Base-by-base conservation (phyloP, 1,140 invertebrate genomes). In the Lethrus apterus region DNA sequence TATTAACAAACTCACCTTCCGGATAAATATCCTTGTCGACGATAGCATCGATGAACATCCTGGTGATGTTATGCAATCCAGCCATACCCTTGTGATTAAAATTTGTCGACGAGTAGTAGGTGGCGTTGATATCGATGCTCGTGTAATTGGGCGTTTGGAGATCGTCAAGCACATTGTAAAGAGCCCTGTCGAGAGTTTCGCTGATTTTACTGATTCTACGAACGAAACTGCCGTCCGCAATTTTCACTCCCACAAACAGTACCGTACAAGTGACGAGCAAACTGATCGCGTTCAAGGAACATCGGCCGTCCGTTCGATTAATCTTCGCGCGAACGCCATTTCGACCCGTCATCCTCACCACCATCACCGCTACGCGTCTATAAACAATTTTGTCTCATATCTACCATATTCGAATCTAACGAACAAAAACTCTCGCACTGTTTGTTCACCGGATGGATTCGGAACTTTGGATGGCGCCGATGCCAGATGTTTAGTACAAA, bases 71-170 rank as follows among this genome's bases (percentile, higher is more conserved):
- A 64, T 78, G 78, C 11, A 79, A 65, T 50, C 76, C 73, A 17
- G 68, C 70, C 76, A 79, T 78, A 31, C 76, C 76, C 50, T 65
- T 69, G 4, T 75, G 66, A 48, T 77, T 67, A 58, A 75, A 78
- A 41, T 64, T 62, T 8, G 69, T 67, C 29, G 61, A 65, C 23
- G 49, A 54, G n/a, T 52, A 24, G 36, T 67, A 67, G 2, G 48
- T 49, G 0, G 50, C 62, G 26, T 63, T 67, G 44, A 59, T 65
- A 44, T 67, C 66, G 33, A 70, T 52, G 8, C 57, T 54, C 1
- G 67, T 67, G 52, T 71, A 77, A n/a, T 55, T 61, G 19, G 73
- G 59, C 8, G 65, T 58, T 31, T 69, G 63, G 13, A 62, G 58
- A 29, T 64, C 59, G 8, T 54, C 45, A 51, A 75, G 63, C 9